Conservation (phyloP, 2,888 invertebrate species). For the Sarcophaga variegata region DNA sequence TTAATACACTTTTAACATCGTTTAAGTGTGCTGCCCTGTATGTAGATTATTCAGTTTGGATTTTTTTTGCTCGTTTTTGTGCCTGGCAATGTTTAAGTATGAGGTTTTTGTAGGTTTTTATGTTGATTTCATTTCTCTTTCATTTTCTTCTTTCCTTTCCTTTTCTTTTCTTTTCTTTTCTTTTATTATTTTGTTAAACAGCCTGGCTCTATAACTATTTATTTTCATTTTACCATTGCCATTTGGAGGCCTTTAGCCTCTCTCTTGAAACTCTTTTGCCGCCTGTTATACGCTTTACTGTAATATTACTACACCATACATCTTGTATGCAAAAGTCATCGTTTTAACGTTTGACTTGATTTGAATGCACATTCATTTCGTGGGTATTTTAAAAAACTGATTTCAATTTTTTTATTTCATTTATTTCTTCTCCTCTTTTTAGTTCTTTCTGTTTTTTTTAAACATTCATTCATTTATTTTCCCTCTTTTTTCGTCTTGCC, state of each 20-base stretch:
- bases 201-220: constrained; percentile 58
- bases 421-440: constrained; percentile 13
- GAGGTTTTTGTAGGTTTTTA: constrained; percentile 72
- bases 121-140: constrained; percentile 33
- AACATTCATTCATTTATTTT: constrained; percentile 13
- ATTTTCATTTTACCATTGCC: constrained; percentile 68
- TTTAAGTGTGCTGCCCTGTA: constrained; percentile 69
- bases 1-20: constrained; percentile 67
- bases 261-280: constrained; percentile 24
- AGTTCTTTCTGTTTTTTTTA: neutral
- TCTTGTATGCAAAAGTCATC: constrained; percentile 71
- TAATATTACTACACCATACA: constrained; percentile 68
- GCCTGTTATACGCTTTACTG: constrained; percentile 60
- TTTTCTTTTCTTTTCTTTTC: neutral
- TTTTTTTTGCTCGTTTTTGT: constrained; percentile 39
- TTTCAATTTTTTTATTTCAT: constrained; percentile 47
- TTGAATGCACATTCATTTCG: constrained; percentile 72
- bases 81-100: constrained; percentile 56
- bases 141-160: neutral
- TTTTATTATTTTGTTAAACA: neutral
- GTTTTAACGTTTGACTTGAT: constrained; percentile 73
- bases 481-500: constrained; percentile 37
- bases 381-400: constrained; percentile 61
- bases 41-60: constrained; percentile 56
- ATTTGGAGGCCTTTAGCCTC: constrained; percentile 17